Conservation (phyloP, 2,888 invertebrate genomes). For the Sinelater perroti region DNA sequence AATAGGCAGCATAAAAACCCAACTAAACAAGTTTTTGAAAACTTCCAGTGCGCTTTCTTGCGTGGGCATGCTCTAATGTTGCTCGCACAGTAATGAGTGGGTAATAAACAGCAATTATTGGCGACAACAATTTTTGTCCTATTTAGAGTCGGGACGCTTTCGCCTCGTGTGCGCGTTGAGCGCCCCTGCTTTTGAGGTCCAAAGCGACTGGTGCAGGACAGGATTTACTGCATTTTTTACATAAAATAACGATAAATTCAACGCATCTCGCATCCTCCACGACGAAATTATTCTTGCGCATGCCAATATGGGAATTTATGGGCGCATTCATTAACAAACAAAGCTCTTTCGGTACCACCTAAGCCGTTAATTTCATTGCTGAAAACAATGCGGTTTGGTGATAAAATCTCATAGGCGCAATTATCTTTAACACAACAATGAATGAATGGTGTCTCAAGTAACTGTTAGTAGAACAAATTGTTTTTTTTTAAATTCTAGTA, state of each 20-base stretch:
- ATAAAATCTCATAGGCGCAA: constrained; percentile 11
- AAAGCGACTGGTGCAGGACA: no score
- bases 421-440: no score
- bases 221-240: background rate
- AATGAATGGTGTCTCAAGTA: no score
- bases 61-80: no score
- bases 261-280: background rate
- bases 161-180: background rate
- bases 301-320: constrained; percentile 6
- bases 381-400: background rate
- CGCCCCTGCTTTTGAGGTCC: no score
- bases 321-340: background rate
- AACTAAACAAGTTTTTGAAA: no score
- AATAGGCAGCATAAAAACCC: no score
- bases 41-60: no score
- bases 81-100: background rate
- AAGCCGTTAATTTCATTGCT: constrained; percentile 7
- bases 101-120: background rate
- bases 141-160: background rate
- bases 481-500: no score
- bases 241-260: background rate
- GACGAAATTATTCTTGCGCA: constrained; percentile 1
- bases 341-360: background rate
- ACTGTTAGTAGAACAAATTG: no score
- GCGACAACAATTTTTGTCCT: background rate